Evolutionary conservation across 2,113 vertebrate species (phyloP), one percentile per base, ranked within the genome.

Genomic region (Gallinago paraguaiae): DNA sequence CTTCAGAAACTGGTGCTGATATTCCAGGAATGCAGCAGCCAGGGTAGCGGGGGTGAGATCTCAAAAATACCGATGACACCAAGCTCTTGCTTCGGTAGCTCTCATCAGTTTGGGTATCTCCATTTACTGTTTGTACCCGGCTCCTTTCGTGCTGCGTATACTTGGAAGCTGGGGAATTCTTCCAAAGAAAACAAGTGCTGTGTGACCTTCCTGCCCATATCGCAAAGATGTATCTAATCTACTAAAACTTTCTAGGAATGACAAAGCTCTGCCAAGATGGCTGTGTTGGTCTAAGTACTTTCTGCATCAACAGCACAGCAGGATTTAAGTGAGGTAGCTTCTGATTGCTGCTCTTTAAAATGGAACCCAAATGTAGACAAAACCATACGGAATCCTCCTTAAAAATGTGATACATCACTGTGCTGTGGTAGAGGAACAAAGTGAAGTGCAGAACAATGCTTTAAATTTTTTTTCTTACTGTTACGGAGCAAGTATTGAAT

Each of bases 221-320:
- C 69, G 50, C 61, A 37, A 64, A 60, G 70, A 69, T 57, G 14
- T 78, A 79, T 84, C 77, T 87, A 87, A 96, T 95, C 93, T 93
- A 41, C 35, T 68, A 53, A 93, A 97, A 79, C 77, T 79, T 91
- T 97, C 86, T 79, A 95, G 84, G 95, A 95, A 95, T 91, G 86
- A 72, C 69, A 84, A 61, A 46, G 45, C 33, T 82, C 30, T 85
- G 75, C 71, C 70, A 74, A 77, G 20, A 72, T 57, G 41, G 53
- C 74, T 69, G 10, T 50, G 28, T 37, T 91, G 45, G 16, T 76
- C 24, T 50, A 87, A 92, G 80, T 64, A 72, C 31, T 76, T 87
- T 69, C 20, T 87, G 56, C 30, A 84, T 53, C 43, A 82, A 60
- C 48, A 86, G 22, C 1, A 1, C 11, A n/a, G 57, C 15, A 79